Evolutionary conservation across 2,113 vertebrate genomes (phyloP).

Genomic region (Larimichthys polyactis): DNA sequence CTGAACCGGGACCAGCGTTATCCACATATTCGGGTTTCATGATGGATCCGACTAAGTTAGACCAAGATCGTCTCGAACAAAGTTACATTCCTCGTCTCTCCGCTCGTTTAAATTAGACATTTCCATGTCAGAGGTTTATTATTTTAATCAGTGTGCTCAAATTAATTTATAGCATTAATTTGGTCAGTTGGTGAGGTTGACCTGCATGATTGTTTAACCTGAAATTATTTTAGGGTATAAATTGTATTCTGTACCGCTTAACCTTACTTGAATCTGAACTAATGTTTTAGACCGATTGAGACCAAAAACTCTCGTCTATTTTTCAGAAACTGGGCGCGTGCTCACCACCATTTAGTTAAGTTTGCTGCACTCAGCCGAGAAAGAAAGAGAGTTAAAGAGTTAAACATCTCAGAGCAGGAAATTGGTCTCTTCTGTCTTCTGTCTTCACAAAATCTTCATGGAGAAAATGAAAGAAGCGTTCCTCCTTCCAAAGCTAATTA

Average conservation of each 20-base stretch:
- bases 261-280: no score
- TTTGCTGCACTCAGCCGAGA: neutral
- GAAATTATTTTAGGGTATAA: neutral
- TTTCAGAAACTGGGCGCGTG: no score
- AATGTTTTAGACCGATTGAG: no score
- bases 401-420: constrained; percentile 39
- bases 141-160: neutral
- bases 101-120: no score
- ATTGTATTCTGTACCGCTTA: no score
- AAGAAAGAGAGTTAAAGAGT: no score
- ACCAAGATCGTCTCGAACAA: no score
- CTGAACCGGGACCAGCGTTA: neutral
- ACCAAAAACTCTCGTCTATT: no score
- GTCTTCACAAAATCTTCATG: constrained; percentile 47
- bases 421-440: constrained; percentile 45
- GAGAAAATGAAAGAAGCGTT: constrained; percentile 16
- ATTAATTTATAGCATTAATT: neutral
- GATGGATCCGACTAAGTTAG: no score
- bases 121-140: neutral
- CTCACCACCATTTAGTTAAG: neutral
- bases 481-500: constrained; percentile 51
- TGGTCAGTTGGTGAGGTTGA: no score
- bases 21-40: no score
- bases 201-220: neutral
- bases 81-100: no score